Evolutionary conservation across 1,140 invertebrate genomes (phyloP).

Genomic region (Chrysomallon squamiferum): DNA sequence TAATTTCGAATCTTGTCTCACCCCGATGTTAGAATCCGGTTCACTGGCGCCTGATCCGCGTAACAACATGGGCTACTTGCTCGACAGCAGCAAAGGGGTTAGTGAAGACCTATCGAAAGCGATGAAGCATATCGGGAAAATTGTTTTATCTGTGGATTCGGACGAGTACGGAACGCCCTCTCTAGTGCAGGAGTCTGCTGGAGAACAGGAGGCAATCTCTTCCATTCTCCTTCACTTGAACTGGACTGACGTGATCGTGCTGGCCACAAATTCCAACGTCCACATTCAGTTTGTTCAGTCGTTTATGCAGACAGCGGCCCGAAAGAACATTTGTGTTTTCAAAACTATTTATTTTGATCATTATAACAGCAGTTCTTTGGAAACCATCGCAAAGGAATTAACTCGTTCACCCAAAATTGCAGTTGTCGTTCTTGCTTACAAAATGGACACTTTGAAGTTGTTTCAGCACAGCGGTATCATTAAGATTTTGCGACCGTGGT

Average conservation of each 20-base stretch:
- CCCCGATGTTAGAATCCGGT: constrained; percentile 4
- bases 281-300: constrained; percentile 5
- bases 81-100: neutral
- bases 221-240: constrained; percentile 13
- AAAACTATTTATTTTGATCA: constrained; percentile 1
- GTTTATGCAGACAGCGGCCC: constrained; percentile 15
- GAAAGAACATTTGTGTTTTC: constrained; percentile 25
- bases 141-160: constrained; percentile 18
- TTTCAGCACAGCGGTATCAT: constrained; percentile 26
- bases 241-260: constrained; percentile 24
- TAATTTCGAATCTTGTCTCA: constrained; percentile 44
- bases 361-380: neutral
- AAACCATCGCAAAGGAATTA: neutral
- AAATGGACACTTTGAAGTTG: constrained; percentile 18
- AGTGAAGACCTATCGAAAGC: constrained; percentile 11
- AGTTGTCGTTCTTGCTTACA: constrained; percentile 27
- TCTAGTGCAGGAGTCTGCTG: too few relatives aligned
- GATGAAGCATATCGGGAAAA: constrained; percentile 14
- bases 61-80: constrained; percentile 28
- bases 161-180: neutral
- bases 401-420: neutral
- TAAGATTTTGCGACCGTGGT: constrained; percentile 23
- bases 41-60: constrained; percentile 13
- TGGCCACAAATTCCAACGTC: constrained; percentile 10
- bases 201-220: constrained; percentile 9